Percentiles rank a stretch among this genome's conserved stretches.
phyloP scores from a whole-genome alignment of 2,888 invertebrate species.

The Drosophila monieri region DNA sequence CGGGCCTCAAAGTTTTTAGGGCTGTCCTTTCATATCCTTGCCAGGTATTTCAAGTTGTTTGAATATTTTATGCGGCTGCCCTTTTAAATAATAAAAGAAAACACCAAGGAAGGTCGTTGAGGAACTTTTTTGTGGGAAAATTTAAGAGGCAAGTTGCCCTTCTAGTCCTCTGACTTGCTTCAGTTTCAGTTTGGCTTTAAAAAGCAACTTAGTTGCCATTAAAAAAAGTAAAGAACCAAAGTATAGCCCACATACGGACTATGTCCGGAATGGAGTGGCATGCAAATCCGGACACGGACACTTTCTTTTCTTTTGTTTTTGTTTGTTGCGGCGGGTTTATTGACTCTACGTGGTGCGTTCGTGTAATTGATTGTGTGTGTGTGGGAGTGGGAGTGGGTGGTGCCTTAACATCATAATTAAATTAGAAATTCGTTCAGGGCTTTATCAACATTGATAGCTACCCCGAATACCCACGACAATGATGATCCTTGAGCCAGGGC shows the following conservation, averaged over 20 bases:
- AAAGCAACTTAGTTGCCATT: not conserved
- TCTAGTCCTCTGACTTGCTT: not conserved
- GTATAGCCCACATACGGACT: conserved; percentile 22
- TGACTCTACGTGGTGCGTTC: conserved; percentile 29
- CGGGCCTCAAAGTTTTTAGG: too few relatives aligned
- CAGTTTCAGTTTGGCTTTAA: not conserved
- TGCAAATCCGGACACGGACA: conserved; percentile 29
- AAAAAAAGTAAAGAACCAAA: not conserved
- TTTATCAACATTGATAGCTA: conserved; percentile 25
- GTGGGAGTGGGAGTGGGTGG: conserved; percentile 10
- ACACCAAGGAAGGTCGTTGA: not conserved
- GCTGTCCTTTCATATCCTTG: too few relatives aligned
- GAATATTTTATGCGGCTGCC: not conserved
- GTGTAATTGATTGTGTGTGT: conserved; percentile 6
- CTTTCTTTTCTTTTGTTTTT: not conserved
- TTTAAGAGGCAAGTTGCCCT: not conserved
- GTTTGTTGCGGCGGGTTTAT: conserved; percentile 37
- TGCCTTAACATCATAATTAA: conserved; percentile 37
- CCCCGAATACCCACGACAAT: conserved; percentile 5
- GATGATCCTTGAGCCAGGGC: not conserved
- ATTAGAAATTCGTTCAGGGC: conserved; percentile 43
- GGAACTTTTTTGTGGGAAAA: not conserved
- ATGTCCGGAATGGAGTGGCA: conserved; percentile 15
- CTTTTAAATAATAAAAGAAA: conserved; percentile 11
- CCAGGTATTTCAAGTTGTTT: not conserved